Percentiles rank a stretch among this genome's conserved stretches.
phyloP scores from a whole-genome alignment of 2,797 vertebrate species.

The Coilia nasus region DNA sequence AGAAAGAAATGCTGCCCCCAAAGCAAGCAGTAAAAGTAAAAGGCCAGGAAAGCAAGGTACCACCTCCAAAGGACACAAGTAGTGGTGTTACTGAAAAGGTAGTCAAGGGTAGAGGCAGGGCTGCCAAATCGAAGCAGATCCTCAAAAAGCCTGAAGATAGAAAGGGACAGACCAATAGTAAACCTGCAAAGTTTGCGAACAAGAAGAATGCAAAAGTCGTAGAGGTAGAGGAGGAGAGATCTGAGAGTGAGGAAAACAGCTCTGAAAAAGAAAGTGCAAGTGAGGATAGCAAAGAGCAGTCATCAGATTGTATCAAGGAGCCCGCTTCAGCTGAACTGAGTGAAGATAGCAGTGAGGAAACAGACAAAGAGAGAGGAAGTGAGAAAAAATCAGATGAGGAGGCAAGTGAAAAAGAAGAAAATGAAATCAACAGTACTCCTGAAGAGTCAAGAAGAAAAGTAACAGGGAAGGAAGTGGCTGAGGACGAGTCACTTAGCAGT shows the following conservation, averaged over 20 bases:
- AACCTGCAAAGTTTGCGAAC: constrained; percentile 41
- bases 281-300: constrained; percentile 60
- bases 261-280: constrained; percentile 57
- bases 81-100: constrained; percentile 25
- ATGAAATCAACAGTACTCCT: constrained; percentile 39
- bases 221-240: constrained; percentile 58
- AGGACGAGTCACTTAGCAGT: constrained; percentile 48
- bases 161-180: constrained; percentile 43
- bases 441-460: constrained; percentile 44
- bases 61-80: constrained; percentile 33
- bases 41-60: constrained; percentile 37
- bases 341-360: constrained; percentile 59
- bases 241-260: constrained; percentile 61
- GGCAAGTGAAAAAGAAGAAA: constrained; percentile 39
- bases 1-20: constrained; percentile 38
- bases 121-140: constrained; percentile 41
- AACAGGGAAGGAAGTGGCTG: constrained; percentile 44
- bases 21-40: constrained; percentile 49
- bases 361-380: constrained; percentile 42
- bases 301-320: constrained; percentile 52
- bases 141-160: constrained; percentile 36
- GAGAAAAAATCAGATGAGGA: constrained; percentile 49
- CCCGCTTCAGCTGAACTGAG: constrained; percentile 55
- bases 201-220: constrained; percentile 42
- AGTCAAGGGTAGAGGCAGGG: constrained; percentile 53